Evolutionary conservation across 2,797 vertebrate genomes (phyloP).

Genomic region (Notolepis coatsorum): DNA sequence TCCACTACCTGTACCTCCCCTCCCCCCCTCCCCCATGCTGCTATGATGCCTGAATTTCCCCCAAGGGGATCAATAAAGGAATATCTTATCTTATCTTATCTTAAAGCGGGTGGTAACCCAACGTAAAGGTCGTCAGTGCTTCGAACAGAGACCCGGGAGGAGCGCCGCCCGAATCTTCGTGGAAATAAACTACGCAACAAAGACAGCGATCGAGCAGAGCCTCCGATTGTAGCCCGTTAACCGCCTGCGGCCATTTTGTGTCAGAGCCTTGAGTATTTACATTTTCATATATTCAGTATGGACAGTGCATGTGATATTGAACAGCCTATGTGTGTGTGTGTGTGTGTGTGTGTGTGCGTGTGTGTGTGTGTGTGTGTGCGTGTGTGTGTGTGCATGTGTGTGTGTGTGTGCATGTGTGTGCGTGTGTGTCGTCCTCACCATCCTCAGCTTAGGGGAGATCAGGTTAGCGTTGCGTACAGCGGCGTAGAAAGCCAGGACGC

Average conservation of each 20-base stretch:
- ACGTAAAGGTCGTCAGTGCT: not conserved
- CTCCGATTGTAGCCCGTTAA: not conserved
- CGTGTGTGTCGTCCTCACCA: slow-evolving; percentile 79
- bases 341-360: not conserved
- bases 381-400: not conserved
- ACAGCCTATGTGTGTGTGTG: too few relatives aligned
- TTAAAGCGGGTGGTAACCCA: not conserved
- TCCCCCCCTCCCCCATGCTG: too few relatives aligned
- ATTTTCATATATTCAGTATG: too few relatives aligned
- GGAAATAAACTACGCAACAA: not conserved
- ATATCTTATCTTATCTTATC: too few relatives aligned
- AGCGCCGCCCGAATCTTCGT: not conserved
- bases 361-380: not conserved
- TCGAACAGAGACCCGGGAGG: not conserved
- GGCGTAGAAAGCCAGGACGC: slow-evolving; percentile 89
- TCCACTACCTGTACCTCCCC: too few relatives aligned
- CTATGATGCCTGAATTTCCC: too few relatives aligned
- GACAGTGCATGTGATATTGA: too few relatives aligned
- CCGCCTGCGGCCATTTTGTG: not conserved
- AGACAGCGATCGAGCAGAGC: not conserved
- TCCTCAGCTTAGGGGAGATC: slow-evolving; percentile 91
- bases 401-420: not conserved
- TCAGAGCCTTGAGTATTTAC: not conserved
- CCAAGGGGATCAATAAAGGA: too few relatives aligned
- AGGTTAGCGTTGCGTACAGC: slow-evolving; percentile 86